Base-by-base conservation (phyloP, 2,797 vertebrate species). In the Sorex maritimensis region DNA sequence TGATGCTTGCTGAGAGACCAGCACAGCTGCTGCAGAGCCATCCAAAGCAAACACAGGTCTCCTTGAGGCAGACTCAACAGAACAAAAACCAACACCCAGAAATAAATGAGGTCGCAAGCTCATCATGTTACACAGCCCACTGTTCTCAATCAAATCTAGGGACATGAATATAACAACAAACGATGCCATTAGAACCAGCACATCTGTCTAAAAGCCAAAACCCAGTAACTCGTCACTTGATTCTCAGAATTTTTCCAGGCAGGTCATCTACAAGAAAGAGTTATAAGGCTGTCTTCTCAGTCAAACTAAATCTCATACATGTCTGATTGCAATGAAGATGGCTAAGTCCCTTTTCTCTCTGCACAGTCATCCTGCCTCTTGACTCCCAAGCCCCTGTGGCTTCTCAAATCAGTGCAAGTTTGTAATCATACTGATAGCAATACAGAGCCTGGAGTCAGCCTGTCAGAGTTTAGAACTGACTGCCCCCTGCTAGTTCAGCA, bases 41-140 rank as follows among this genome's bases (percentile, higher is more conserved):
- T 95, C 96, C 97, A 97, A 96, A 91, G 92, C 93, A 96, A 96
- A 96, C 94, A 96, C 0, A 0, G 82, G 80, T 80, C 79, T 91
- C 88, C 52, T 65, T 4, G 0, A 75, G 74, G 96, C 93, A 96
- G 96, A 97, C 95, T 94, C 95, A 93, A 94, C 95, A 97, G 90
- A 94, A 79, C 88, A 93, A 90, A 96, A 95, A 94, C 80, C 95
- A 94, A 97, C 94, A 96, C 93, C 95, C 95, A 96, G 88, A 94
- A 94, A 95, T 85, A 75, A 94, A 88, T 77, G 87, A 73, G 92
- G 86, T 89, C 5, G 1, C 73, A 44, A 44, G 46, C 80, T 96
- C 88, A 81, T 92, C 81, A 1, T 58, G 46, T 95, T 92, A 72
- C 94, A 78, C 77, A 84, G 95, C 44, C 92, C 94, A 61, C 90